Base-by-base conservation (phyloP, 1,140 invertebrate genomes). In the Cherax destructor region DNA sequence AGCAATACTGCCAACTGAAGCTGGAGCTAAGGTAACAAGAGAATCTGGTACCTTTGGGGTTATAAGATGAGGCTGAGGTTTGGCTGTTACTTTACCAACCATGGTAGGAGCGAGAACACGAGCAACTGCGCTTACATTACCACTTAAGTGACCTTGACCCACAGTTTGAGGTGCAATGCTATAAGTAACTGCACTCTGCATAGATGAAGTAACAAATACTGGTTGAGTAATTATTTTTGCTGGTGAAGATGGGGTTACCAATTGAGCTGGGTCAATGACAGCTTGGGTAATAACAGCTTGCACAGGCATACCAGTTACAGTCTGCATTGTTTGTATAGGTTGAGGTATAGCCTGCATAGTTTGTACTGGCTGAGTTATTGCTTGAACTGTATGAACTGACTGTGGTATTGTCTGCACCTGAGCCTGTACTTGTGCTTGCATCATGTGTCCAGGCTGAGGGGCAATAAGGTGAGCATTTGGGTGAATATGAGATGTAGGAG, bases 11-110 rank as follows among this genome's bases (percentile, higher is more conserved):
- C 93, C 93, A 86, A 80, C 93, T 50, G 91, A 92, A 80, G 78
- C 93, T 56, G 92, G 86, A 72, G 93, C 79, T 78, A 93, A 92
- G 30, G 93, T 93, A 52, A 93, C 74, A n/a, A 94, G 86, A 16
- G 93, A 92, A 13, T 79, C 89, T n/a, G 93, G 86, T 21, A 93
- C 86, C 87, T 93, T 93, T 49, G 92, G 65, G 13, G 92, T 89
- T 69, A 89, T 91, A 52, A 92, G 74, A 50, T 83, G 65, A 41
- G 83, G 77, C 77, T 86, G 83, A 59, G 91, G 90, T 81, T 90
- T 92, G n/a, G 92, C 56, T 50, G 79, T 65, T 52, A 92, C 91
- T 76, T 92, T 92, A 41, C 85, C 91, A 5, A 84, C 85, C 52
- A 88, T 24, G 30, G 85, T 78, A 76, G 85, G 91, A n/a, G 86